These are phyloP conservation scores for Mustela lutreola DNA, from an alignment of 2,113 vertebrate genomes.

Conservation along the genomic window DNA sequence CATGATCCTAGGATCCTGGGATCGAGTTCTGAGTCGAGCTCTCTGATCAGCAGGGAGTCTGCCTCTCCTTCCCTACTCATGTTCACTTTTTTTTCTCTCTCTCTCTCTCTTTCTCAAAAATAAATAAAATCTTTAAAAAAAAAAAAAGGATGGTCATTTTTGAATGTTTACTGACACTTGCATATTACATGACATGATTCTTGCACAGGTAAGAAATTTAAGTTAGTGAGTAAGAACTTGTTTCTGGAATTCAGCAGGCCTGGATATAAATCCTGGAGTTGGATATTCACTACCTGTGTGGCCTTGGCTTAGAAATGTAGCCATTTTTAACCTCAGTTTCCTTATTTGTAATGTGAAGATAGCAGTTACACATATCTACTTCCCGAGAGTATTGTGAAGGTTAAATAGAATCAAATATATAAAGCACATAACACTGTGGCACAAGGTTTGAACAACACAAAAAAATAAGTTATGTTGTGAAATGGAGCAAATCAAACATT, in stretches of 20 bases:
- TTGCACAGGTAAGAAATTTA: background rate
- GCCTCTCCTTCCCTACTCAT: no score
- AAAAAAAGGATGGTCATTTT: background rate
- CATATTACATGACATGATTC: background rate
- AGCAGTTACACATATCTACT: background rate
- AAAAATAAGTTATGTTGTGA: background rate
- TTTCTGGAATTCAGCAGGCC: background rate
- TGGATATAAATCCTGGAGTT: background rate
- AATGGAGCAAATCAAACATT: background rate
- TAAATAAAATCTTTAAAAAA: no score
- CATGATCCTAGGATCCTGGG: no score
- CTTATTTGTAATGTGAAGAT: background rate
- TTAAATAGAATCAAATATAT: background rate
- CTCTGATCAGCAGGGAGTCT: no score
- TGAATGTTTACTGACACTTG: background rate
- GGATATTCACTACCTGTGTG: background rate
- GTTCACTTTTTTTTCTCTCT: no score
- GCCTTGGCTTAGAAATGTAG: background rate
- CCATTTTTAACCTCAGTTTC: background rate
- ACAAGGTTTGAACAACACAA: background rate
- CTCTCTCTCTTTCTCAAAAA: no score
- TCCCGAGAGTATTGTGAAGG: background rate
- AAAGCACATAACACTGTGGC: background rate
- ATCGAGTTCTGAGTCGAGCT: no score
- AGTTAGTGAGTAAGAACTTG: background rate